Percentiles rank a stretch among this genome's conserved stretches.
phyloP scores from a whole-genome alignment of 2,797 vertebrate species.

The Rhynchotus rufescens region DNA sequence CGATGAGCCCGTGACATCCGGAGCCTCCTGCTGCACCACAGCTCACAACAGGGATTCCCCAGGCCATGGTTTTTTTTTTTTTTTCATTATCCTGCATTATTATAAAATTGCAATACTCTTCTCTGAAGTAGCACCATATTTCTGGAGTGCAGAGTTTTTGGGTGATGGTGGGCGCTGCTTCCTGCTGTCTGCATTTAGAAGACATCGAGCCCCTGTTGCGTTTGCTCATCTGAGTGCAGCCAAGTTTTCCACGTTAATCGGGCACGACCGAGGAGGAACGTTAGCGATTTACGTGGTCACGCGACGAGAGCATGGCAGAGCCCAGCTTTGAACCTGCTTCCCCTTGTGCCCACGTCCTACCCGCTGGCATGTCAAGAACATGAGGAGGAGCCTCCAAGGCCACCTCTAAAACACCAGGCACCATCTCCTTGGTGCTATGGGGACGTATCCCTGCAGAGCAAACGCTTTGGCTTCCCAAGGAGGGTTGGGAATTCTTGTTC shows the following conservation, averaged over 20 bases:
- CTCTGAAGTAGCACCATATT: background rate
- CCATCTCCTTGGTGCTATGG: background rate
- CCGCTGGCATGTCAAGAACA: no score
- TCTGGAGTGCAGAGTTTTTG: background rate
- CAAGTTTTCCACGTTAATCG: background rate
- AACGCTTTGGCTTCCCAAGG: fast-evolving
- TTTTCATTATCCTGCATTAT: background rate
- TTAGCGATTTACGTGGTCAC: background rate
- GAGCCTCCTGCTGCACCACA: background rate
- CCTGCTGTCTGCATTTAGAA: no score
- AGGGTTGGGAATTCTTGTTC: background rate
- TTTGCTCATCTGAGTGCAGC: background rate
- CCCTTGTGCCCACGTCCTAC: background rate
- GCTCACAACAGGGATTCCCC: background rate
- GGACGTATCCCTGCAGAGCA: background rate
- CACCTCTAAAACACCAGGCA: background rate
- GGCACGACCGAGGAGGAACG: background rate
- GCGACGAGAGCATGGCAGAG: background rate
- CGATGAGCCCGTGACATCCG: background rate
- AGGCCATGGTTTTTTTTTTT: background rate
- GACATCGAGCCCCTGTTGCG: background rate
- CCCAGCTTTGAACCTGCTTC: background rate
- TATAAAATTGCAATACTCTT: no score
- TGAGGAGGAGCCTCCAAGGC: background rate
- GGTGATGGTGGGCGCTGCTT: background rate